Evolutionary conservation across 2,888 invertebrate genomes (phyloP).

Genomic region (Hypena proboscidalis): DNA sequence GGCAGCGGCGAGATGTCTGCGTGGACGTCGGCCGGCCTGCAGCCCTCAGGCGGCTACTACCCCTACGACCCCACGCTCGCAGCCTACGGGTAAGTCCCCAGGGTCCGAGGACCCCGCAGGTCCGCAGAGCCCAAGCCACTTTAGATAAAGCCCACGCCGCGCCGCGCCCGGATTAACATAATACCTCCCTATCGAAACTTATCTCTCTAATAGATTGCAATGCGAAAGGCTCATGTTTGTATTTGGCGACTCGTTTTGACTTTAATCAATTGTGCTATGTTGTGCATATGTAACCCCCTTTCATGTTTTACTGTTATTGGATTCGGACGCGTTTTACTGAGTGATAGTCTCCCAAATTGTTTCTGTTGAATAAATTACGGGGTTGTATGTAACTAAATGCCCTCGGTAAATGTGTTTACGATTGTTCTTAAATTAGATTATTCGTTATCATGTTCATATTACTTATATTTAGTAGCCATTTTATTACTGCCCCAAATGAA

Average conservation of each 20-base stretch:
- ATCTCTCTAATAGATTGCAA: slow-evolving; percentile 81
- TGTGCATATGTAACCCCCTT: slow-evolving; percentile 67
- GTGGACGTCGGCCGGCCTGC: slow-evolving; percentile 95
- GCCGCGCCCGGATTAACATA: slow-evolving; percentile 76
- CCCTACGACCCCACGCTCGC: slow-evolving; percentile 97
- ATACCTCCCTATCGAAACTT: slow-evolving; percentile 76
- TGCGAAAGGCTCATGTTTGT: slow-evolving; percentile 81
- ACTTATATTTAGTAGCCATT: slow-evolving; percentile 29
- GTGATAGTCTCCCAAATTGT: slow-evolving; percentile 44
- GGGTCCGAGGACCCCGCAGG: slow-evolving; percentile 65
- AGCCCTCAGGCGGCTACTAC: slow-evolving; percentile 96
- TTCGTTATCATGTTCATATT: slow-evolving; percentile 21
- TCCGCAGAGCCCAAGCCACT: slow-evolving; percentile 70
- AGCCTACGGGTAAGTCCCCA: slow-evolving; percentile 94
- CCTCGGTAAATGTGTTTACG: slow-evolving; percentile 13
- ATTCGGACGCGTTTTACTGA: slow-evolving; percentile 60
- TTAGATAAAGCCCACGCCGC: slow-evolving; percentile 79
- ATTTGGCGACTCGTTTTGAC: slow-evolving; percentile 73
- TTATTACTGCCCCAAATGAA: too few species aligned
- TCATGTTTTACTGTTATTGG: slow-evolving; percentile 47
- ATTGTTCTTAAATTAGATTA: slow-evolving; percentile 7
- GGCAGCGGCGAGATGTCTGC: slow-evolving; percentile 95
- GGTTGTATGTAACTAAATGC: slow-evolving; percentile 30
- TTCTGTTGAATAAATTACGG: slow-evolving; percentile 33
- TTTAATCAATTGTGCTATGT: slow-evolving; percentile 71